Conservation (phyloP, 2,113 vertebrate species). For the Forbesichthys agassizii region DNA sequence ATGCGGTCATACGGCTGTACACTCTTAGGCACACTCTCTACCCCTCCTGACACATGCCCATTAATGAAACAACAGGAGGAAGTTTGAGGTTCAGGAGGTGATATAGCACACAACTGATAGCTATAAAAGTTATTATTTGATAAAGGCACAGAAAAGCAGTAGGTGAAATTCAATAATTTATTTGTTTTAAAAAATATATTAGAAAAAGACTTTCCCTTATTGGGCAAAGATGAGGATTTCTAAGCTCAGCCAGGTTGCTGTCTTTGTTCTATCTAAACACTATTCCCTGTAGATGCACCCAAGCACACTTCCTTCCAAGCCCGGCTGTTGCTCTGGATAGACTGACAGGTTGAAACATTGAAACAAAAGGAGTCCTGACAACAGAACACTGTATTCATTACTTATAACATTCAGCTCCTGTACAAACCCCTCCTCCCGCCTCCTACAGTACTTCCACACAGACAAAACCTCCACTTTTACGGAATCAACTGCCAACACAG, state of each 20-base stretch:
- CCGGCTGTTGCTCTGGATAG: slow-evolving; percentile 31
- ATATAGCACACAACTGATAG: no score
- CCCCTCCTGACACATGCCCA: no score
- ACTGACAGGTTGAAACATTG: slow-evolving; percentile 32
- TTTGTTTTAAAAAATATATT: no score
- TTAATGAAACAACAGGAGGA: no score
- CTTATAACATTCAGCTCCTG: slow-evolving; percentile 28
- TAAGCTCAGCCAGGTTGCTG: not conserved
- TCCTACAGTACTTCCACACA: not conserved
- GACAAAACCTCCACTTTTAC: not conserved
- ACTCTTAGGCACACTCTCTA: no score
- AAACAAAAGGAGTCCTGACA: slow-evolving; percentile 8
- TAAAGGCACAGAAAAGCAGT: no score
- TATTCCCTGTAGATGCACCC: slow-evolving; percentile 38
- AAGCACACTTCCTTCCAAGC: slow-evolving; percentile 44
- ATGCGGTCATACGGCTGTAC: not conserved
- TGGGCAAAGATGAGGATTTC: no score
- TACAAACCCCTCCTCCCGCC: not conserved
- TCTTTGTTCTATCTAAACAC: slow-evolving; percentile 67
- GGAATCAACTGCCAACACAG: slow-evolving; percentile 1
- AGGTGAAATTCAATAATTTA: no score
- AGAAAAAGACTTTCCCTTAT: no score
- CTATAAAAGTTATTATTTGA: no score
- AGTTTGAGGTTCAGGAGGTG: no score
- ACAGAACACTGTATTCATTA: slow-evolving; percentile 33